Evolutionary conservation across 2,888 invertebrate species (phyloP), one percentile per base, ranked within the genome.

Genomic region (Oxytorus armatus): DNA sequence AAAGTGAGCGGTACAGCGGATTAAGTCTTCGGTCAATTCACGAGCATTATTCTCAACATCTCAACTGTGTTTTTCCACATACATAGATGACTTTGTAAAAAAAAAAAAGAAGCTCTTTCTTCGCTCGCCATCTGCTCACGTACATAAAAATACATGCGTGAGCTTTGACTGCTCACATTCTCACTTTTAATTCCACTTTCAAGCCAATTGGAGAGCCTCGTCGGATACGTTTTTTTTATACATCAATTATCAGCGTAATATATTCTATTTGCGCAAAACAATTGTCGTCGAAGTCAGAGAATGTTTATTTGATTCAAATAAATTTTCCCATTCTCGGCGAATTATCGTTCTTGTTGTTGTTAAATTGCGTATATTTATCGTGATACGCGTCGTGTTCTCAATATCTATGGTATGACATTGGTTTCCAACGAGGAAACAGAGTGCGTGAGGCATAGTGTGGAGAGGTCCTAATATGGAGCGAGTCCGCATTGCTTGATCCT

Each of bases 381-480:
- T 47, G 63, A 59, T 66, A 29, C 33, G 47, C 14, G 11, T 11
- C 25, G 47, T 16, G 63, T 80, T 83, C 84, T 82, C 86, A 84
- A 86, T 87, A 85, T 83, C 85, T 83, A 81, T 79, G 85, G 85
- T 83, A 85, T 84, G 83, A 77, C 85, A 63, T 51, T 83, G 57
- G 85, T 80, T 83, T 79, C 70, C 80, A 79, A 85, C 81, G 84
- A 83, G 87, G 85, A 85, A 86, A 86, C 83, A 42, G 82, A 69
- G 63, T 81, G 81, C 77, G 81, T 81, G 81, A 77, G 69, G 77
- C 85, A 83, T 83, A 83, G 84, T 84, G 84, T 57, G 81, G 77
- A 82, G 83, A 82, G 83, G 77, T 85, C 90, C 89, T 88, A 89
- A 89, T 90, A 90, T 89, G 90, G 90, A 83, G 83, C 85, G 89